Percentiles rank a stretch among this genome's conserved stretches.
These are phyloP conservation scores for Drosophila oshimai DNA, from an alignment of 1,140 invertebrate genomes.

Conservation along the genomic window DNA sequence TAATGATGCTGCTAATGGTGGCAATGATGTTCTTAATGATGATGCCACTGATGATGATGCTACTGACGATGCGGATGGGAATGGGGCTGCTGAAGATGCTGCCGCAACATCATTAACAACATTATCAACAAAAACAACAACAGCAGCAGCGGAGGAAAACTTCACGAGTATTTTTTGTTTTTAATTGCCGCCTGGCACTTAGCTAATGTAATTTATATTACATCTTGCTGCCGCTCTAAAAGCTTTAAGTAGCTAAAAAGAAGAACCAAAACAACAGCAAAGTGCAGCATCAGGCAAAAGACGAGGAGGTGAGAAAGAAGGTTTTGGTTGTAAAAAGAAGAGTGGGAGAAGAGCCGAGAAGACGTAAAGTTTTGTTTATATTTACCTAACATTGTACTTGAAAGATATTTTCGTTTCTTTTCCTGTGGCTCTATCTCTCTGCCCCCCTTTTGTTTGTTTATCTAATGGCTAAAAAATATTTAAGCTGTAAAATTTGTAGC, in stretches of 20 bases:
- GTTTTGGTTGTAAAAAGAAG: slow-evolving; percentile 18
- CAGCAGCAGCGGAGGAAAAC: slow-evolving; percentile 7
- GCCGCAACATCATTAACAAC: slow-evolving; percentile 71
- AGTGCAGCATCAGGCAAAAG: slow-evolving; percentile 42
- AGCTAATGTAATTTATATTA: slow-evolving; percentile 82
- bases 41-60: slow-evolving; percentile 34
- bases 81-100: slow-evolving; percentile 31
- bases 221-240: slow-evolving; percentile 75
- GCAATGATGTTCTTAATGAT: slow-evolving; percentile 39
- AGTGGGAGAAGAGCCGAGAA: slow-evolving; percentile 28
- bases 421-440: slow-evolving; percentile 19
- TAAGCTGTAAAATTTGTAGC: slow-evolving; percentile 71
- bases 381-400: slow-evolving; percentile 82
- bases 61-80: background rate
- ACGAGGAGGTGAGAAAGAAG: background rate
- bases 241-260: slow-evolving; percentile 75
- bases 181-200: slow-evolving; percentile 81
- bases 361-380: slow-evolving; percentile 75
- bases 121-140: slow-evolving; percentile 27
- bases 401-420: slow-evolving; percentile 74
- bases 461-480: slow-evolving; percentile 80
- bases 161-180: slow-evolving; percentile 50
- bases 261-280: slow-evolving; percentile 40
- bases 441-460: slow-evolving; percentile 62
- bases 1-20: slow-evolving; percentile 72